Conservation (phyloP, 2,113 vertebrate genomes). For the Sylvietta virens region DNA sequence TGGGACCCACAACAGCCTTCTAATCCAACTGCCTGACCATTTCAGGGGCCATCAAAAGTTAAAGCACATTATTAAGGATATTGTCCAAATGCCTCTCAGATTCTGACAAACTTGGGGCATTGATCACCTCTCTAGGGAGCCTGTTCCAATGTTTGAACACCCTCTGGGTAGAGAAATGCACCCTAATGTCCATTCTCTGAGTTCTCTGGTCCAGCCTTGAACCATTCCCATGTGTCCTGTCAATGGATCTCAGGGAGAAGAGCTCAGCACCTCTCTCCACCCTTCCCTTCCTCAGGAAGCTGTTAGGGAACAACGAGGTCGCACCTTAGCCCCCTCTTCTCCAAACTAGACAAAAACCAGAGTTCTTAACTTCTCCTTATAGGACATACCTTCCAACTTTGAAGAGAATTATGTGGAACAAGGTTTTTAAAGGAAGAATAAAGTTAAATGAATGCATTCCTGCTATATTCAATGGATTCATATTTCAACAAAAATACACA, state of each 20-base stretch:
- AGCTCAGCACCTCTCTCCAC: background rate
- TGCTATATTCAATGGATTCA: background rate
- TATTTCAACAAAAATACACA: background rate
- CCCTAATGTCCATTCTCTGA: background rate
- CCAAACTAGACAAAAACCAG: background rate
- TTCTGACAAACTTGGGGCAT: background rate
- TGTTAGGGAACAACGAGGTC: background rate
- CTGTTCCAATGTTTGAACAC: background rate
- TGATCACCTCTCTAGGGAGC: background rate
- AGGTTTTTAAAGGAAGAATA: background rate
- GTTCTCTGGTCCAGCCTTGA: background rate
- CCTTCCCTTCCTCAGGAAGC: background rate
- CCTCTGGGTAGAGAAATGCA: fast-evolving
- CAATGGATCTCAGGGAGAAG: background rate
- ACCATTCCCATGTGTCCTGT: fast-evolving
- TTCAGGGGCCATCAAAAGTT: background rate
- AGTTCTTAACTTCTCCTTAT: background rate
- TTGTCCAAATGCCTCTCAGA: background rate
- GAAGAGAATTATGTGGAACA: background rate
- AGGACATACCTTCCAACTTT: background rate
- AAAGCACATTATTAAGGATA: background rate
- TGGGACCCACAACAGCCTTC: background rate
- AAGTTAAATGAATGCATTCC: background rate
- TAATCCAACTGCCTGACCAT: background rate
- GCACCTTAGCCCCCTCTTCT: background rate